These are phyloP conservation scores for Eupithecia insigniata DNA, from an alignment of 2,888 invertebrate genomes.

Conservation along the genomic window DNA sequence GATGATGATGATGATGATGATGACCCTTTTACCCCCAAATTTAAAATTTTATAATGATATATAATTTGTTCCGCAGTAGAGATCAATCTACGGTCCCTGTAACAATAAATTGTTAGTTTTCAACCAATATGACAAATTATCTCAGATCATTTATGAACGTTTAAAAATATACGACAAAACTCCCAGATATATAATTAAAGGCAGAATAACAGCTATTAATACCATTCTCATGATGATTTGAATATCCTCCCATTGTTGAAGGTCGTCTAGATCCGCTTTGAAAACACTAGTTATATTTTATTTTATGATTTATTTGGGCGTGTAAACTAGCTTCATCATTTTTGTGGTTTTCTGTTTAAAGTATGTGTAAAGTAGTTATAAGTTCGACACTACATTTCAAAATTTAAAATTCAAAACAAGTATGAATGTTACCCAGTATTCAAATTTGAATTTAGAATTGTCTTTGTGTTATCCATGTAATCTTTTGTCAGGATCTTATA, in stretches of 20 bases:
- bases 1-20: too few species aligned
- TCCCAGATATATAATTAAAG: too few species aligned
- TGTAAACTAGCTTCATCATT: background rate
- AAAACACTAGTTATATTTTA: background rate
- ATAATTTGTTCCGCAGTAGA: too few species aligned
- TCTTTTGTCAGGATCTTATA: background rate
- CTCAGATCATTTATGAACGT: too few species aligned
- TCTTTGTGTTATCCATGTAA: background rate
- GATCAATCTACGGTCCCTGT: too few species aligned
- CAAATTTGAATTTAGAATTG: background rate
- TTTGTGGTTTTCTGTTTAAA: background rate
- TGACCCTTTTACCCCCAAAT: too few species aligned
- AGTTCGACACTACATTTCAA: background rate
- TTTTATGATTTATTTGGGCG: background rate
- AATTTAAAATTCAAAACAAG: background rate
- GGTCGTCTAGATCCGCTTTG: conserved; percentile 4
- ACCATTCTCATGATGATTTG: background rate
- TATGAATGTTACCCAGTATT: background rate
- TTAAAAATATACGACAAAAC: too few species aligned
- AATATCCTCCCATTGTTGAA: background rate
- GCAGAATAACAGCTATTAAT: background rate
- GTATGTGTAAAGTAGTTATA: background rate
- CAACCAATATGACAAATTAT: too few species aligned
- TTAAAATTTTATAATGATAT: too few species aligned
- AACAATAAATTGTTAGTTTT: too few species aligned